Conservation (phyloP, 2,797 vertebrate species). For the Enteromius anoplus region DNA sequence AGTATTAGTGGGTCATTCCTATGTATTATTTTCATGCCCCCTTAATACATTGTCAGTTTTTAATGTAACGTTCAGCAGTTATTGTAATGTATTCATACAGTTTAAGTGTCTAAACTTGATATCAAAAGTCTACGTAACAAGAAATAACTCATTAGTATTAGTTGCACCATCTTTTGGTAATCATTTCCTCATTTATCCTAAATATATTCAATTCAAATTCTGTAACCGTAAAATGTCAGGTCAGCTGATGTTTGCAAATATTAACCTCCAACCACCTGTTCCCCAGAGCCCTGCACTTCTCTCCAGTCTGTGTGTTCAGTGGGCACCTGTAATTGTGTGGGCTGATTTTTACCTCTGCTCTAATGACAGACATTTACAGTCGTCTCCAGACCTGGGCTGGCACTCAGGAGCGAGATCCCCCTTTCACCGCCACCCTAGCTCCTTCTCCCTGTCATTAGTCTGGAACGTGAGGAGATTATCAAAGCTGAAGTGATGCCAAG, state of each 20-base stretch:
- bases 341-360: conserved; percentile 60
- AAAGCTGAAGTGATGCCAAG: conserved; percentile 56
- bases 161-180: background rate
- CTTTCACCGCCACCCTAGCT: conserved; percentile 34
- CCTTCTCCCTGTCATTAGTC: conserved; percentile 66
- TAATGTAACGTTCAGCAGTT: too few species aligned
- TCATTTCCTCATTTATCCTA: background rate
- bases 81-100: background rate
- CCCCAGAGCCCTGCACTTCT: conserved; percentile 3
- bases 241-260: background rate
- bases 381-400: conserved; percentile 58
- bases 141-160: background rate
- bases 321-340: conserved; percentile 63
- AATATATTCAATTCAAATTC: background rate
- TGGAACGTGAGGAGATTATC: conserved; percentile 62
- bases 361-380: conserved; percentile 67
- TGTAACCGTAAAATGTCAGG: background rate
- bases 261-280: conserved; percentile 16
- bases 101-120: background rate
- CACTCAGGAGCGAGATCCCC: conserved; percentile 55
- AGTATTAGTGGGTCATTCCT: background rate
- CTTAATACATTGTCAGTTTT: background rate
- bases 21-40: background rate
- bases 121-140: background rate
- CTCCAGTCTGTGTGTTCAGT: conserved; percentile 37